phyloP scores from a whole-genome alignment of 2,113 vertebrate genomes.

The Atrichornis clamosus region DNA sequence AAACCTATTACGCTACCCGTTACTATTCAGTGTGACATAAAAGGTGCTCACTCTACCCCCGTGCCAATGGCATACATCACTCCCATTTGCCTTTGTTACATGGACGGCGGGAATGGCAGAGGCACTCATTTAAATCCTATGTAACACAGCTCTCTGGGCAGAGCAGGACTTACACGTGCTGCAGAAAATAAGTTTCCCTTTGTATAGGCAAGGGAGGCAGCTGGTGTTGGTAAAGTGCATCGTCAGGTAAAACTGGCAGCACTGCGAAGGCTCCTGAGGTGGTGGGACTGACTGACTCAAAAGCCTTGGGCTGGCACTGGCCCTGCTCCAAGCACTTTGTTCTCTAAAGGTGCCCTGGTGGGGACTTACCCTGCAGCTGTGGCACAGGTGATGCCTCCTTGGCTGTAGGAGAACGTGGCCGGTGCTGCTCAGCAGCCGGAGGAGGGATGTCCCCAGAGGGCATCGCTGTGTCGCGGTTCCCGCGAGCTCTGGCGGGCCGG shows the following conservation, averaged over 20 bases:
- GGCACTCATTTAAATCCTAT: background rate
- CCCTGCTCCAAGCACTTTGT: background rate
- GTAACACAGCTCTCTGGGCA: background rate
- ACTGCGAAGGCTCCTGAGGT: background rate
- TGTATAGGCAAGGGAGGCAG: background rate
- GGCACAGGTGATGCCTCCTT: background rate
- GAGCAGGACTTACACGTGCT: background rate
- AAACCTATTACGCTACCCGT: background rate
- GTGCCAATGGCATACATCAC: background rate
- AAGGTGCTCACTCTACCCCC: background rate
- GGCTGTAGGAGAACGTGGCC: background rate
- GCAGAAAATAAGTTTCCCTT: background rate
- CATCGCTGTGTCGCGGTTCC: background rate
- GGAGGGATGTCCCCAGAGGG: background rate
- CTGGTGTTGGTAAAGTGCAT: background rate
- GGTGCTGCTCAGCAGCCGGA: background rate
- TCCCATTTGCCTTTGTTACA: background rate
- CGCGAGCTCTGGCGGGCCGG: background rate
- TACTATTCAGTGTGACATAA: background rate
- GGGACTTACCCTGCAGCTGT: background rate
- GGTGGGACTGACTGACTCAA: background rate
- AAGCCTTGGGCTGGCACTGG: background rate
- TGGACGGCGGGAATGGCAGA: background rate
- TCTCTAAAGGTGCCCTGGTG: background rate
- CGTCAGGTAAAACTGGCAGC: background rate